These are phyloP conservation scores for Entelurus aequoreus DNA, from an alignment of 2,113 vertebrate species.

Conservation along the genomic window DNA sequence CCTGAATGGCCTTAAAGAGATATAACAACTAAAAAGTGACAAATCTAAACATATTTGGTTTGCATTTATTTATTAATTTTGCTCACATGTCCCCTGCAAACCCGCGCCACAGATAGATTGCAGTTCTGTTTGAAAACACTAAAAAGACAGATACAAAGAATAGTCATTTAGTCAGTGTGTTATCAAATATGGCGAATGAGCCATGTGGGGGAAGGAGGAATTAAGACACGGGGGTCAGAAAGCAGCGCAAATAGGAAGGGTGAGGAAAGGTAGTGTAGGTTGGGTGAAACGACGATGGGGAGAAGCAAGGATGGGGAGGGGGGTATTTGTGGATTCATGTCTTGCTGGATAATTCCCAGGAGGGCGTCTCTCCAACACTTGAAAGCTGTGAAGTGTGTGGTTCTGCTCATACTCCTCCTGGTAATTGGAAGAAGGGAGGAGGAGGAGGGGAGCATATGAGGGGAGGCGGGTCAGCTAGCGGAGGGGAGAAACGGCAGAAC, in stretches of 20 bases:
- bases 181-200: constrained; percentile 27
- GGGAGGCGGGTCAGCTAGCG: constrained; percentile 42
- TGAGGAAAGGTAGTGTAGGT: constrained; percentile 29
- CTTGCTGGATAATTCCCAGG: constrained; percentile 73
- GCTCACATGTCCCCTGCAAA: too few relatives aligned
- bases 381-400: constrained; percentile 79
- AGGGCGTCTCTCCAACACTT: constrained; percentile 70
- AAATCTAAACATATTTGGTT: too few relatives aligned
- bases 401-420: constrained; percentile 73
- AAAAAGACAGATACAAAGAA: not conserved
- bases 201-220: constrained; percentile 23
- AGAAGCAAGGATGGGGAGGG: constrained; percentile 8
- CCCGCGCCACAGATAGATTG: too few relatives aligned
- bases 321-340: constrained; percentile 69
- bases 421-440: constrained; percentile 73
- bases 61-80: too few relatives aligned
- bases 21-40: too few relatives aligned
- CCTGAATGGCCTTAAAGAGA: too few relatives aligned
- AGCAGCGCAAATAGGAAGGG: constrained; percentile 26
- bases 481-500: constrained; percentile 33
- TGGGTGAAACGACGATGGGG: not conserved
- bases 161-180: not conserved
- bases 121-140: too few relatives aligned
- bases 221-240: constrained; percentile 28
- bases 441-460: constrained; percentile 1